Percentiles rank a stretch among this genome's conserved stretches.
phyloP scores from a whole-genome alignment of 2,113 vertebrate species.

The Chloebia gouldiae region DNA sequence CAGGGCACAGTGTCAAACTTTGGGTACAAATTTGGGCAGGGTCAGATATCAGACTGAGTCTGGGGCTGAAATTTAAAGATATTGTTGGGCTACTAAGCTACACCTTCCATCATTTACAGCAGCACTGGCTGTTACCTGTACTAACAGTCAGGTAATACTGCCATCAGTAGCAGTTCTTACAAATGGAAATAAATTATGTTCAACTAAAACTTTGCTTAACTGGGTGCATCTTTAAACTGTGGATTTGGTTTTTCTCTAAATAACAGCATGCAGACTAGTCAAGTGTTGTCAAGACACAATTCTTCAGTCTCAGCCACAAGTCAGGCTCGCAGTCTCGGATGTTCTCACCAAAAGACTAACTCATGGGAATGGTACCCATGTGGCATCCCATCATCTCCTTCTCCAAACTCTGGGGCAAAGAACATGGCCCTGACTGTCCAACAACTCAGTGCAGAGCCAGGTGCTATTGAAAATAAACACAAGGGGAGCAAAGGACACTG shows the following conservation, averaged over 20 bases:
- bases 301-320: neutral
- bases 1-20: neutral
- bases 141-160: neutral
- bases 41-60: neutral
- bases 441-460: neutral
- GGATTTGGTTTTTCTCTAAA: neutral
- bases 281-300: neutral
- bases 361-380: neutral
- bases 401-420: neutral
- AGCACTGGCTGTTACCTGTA: neutral
- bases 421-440: neutral
- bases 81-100: neutral
- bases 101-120: neutral
- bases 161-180: neutral
- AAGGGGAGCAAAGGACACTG: neutral
- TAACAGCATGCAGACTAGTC: neutral
- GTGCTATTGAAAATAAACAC: neutral
- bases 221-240: neutral
- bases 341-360: neutral
- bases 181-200: neutral
- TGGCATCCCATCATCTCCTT: neutral
- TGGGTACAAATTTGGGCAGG: neutral
- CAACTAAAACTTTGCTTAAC: neutral
- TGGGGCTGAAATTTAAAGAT: neutral
- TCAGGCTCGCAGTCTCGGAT: neutral